Conservation (phyloP, 2,888 invertebrate genomes). For the Tanypteryx hageni region DNA sequence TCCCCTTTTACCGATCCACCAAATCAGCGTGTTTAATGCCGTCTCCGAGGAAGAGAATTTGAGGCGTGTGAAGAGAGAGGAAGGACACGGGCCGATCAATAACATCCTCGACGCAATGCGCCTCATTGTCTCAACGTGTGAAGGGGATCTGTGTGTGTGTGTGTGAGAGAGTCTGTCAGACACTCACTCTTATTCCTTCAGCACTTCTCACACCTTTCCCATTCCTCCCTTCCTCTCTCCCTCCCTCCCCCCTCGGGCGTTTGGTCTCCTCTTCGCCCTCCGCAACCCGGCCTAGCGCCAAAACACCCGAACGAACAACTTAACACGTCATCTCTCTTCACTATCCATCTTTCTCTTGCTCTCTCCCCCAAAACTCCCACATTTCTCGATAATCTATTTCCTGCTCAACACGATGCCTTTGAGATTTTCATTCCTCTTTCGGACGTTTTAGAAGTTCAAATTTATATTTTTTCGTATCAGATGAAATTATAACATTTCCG, state of each 20-base stretch:
- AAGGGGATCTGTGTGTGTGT: not conserved
- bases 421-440: too few species aligned
- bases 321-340: too few species aligned
- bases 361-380: too few species aligned
- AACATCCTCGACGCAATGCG: slow-evolving; percentile 58
- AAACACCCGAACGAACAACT: too few species aligned
- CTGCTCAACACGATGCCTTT: too few species aligned
- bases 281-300: not conserved
- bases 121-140: slow-evolving; percentile 40
- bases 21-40: slow-evolving; percentile 39
- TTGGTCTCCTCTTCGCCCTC: not conserved
- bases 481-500: too few species aligned
- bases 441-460: too few species aligned
- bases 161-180: not conserved
- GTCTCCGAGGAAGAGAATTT: slow-evolving; percentile 46
- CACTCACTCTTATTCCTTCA: not conserved
- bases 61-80: slow-evolving; percentile 23
- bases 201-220: not conserved
- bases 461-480: too few species aligned
- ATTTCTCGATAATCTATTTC: too few species aligned
- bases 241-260: not conserved
- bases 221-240: not conserved
- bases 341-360: too few species aligned
- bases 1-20: not conserved
- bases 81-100: slow-evolving; percentile 51